phyloP scores from a whole-genome alignment of 2,113 vertebrate genomes.

The Zapus hudsonius region DNA sequence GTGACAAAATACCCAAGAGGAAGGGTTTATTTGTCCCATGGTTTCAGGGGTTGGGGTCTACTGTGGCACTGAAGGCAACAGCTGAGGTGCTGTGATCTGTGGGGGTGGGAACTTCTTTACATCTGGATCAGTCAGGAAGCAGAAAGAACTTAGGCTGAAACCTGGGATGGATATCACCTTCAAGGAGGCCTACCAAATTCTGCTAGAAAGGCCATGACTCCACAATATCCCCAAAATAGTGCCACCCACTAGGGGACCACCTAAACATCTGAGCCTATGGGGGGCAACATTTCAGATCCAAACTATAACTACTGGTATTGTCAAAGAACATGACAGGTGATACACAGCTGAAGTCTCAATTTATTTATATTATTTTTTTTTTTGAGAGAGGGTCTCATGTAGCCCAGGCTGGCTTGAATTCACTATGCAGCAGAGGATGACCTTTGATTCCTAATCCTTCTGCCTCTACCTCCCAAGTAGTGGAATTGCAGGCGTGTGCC shows the following conservation, averaged over 20 bases:
- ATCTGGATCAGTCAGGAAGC: background rate
- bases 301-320: background rate
- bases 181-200: background rate
- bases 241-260: too few species aligned
- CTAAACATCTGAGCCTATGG: too few species aligned
- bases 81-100: background rate
- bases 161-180: background rate
- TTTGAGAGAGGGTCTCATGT: background rate
- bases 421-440: too few species aligned
- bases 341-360: background rate
- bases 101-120: background rate
- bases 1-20: too few species aligned
- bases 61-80: background rate
- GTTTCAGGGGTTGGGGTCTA: background rate
- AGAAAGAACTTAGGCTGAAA: background rate
- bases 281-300: too few species aligned
- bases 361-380: background rate
- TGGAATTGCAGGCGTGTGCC: too few species aligned
- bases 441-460: too few species aligned
- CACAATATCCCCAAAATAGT: too few species aligned
- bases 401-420: background rate
- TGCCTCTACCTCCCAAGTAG: too few species aligned
- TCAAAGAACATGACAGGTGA: background rate
- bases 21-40: background rate
- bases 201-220: background rate